Conservation (phyloP, 2,797 vertebrate genomes). For the Tragopan temminckii region DNA sequence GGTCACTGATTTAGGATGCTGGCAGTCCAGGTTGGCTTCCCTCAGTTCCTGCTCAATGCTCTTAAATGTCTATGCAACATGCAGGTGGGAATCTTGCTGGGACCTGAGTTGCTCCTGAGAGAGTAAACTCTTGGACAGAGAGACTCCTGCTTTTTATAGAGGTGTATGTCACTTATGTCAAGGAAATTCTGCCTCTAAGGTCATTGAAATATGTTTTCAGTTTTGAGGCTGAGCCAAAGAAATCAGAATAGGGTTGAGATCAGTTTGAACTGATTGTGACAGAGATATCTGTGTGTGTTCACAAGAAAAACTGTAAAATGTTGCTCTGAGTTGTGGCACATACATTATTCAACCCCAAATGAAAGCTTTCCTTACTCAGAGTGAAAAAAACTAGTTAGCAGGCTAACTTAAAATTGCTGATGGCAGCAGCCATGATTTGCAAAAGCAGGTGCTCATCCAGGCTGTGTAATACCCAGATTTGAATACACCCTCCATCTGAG, state of each 20-base stretch:
- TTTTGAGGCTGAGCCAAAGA: background rate
- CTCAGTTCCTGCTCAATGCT: background rate
- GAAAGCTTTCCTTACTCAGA: background rate
- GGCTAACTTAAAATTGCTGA: background rate
- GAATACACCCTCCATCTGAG: background rate
- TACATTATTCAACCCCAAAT: background rate
- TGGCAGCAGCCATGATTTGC: background rate
- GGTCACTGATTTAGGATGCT: background rate
- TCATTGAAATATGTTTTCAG: constrained; percentile 7
- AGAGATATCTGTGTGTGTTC: background rate
- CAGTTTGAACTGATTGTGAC: background rate
- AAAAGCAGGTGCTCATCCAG: background rate
- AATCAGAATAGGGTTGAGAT: constrained; percentile 7
- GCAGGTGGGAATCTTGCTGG: background rate
- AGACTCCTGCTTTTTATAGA: background rate
- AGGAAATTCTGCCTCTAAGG: background rate
- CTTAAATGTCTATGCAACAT: background rate
- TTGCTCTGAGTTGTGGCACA: background rate
- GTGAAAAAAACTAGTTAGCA: background rate
- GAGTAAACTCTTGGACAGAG: background rate
- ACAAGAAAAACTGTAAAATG: background rate
- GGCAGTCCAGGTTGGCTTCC: background rate
- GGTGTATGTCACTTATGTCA: background rate
- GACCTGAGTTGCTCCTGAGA: background rate
- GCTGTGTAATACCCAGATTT: constrained; percentile 5